Evolutionary conservation across 37 sponge, comb jelly and placozoan genomes (phyloP), one percentile per base, ranked within the genome.

Genomic region (Cladorhizidae sp.): DNA sequence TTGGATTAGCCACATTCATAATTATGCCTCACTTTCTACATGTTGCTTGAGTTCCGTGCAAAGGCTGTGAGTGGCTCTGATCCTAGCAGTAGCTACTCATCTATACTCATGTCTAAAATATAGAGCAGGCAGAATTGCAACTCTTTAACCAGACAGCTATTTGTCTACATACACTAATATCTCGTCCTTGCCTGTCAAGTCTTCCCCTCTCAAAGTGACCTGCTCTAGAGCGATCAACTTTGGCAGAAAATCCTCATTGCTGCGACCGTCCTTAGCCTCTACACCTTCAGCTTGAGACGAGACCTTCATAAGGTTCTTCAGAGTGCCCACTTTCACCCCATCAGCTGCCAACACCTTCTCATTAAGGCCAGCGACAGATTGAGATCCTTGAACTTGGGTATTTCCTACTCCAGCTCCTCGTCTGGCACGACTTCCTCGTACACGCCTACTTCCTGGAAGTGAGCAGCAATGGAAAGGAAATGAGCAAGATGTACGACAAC

Each of bases 201-300:
- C 93, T 81, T 92, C 93, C 55, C 93, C 93, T 51, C 74, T 85
- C 54, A 85, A 26, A 38, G 63, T 59, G 45, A 92, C 63, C 70
- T 92, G 86, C 8, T 92, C 89, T 8, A 67, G 32, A 50, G 72
- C 40, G 1, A 92, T 65, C 5, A 92, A 62, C 37, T 81, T 58
- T 1, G 15, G 68, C 22, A 25, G 50, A 2, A 0, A 12, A 41
- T 29, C 82, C 17, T 50, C 65, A 9, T 45, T 43, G 11, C 2
- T 40, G 17, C 38, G 36, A n/a, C 72, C 64, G 12, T 56, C 75
- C 49, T 12, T 12, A 52, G 3, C 36, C 23, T 36, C 70, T 50
- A 40, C 58, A 40, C 21, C 70, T 33, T 39, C 57, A 20, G n/a
- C 21, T 22, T 70, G 35, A 1, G 40, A 20, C 36, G 36, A 41